Base-by-base conservation (phyloP, 1,140 invertebrate genomes). In the Chironomus striatipennis region DNA sequence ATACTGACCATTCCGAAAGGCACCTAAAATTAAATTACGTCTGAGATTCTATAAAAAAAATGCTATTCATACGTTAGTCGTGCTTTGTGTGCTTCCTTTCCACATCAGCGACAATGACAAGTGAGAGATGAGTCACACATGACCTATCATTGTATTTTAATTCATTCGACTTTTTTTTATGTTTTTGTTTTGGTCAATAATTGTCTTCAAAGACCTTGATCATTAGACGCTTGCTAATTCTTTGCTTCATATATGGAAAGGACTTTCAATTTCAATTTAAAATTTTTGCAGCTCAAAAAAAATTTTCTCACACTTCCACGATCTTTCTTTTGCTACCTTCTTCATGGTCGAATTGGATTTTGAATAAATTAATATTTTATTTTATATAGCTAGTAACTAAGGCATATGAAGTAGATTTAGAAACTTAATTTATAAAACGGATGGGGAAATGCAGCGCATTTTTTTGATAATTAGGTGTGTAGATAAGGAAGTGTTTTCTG, bases 61-160 rank as follows among this genome's bases (percentile, higher is more conserved):
- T 15, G 47, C 47, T n/a, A 57, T 57, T 57, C 47, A 57, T 57
- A 57, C n/a, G n/a, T 57, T 57, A 57, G 47, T 57, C 12, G 47
- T 57, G 47, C 47, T 57, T 10, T 57, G 12, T 57, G 12, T 57
- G 47, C 47, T 47, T 47, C 43, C 43, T 47, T 47, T 47, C 43
- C 43, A 47, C 43, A n/a, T 57, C 12, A 57, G 10, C 12, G 47
- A 57, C 47, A 57, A 57, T n/a, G n/a, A 57, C 47, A 57, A 57
- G 47, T 57, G 47, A 57, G 47, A 57, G 47, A 57, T 57, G 47
- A 57, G 47, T 57, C 47, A 57, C 47, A 57, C 47, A 57, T 57
- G 47, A 57, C 12, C 47, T n/a, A 57, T 57, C n/a, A 57, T 57
- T 57, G 47, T 57, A 57, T 57, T 57, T 57, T 57, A 57, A 57